These are phyloP conservation scores for Erethizon dorsatum DNA, from an alignment of 2,797 vertebrate genomes.

Conservation along the genomic window DNA sequence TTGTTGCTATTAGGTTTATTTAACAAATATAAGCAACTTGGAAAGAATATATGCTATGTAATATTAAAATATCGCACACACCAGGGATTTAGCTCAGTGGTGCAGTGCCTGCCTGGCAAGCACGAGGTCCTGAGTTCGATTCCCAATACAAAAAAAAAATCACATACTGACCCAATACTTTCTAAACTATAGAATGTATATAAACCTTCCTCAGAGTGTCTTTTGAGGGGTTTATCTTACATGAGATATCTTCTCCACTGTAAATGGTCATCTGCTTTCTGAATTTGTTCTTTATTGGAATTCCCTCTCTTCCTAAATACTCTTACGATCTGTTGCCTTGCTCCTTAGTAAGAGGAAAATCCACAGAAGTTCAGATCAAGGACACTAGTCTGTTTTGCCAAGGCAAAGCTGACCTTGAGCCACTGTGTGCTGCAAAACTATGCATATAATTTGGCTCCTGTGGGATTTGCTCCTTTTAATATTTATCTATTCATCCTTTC, in stretches of 20 bases:
- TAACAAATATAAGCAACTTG: constrained; percentile 16
- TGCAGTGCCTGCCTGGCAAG: too few species aligned
- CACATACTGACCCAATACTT: neutral
- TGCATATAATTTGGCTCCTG: neutral
- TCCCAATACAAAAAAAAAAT: too few species aligned
- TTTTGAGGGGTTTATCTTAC: constrained; percentile 7
- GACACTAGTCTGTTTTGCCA: neutral
- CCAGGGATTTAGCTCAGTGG: too few species aligned
- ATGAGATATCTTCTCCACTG: neutral
- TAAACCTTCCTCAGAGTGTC: neutral
- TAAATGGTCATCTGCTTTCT: neutral
- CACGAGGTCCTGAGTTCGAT: too few species aligned
- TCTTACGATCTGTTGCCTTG: neutral
- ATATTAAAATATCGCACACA: neutral
- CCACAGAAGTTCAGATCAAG: neutral
- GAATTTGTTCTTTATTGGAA: neutral
- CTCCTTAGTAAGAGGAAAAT: constrained; percentile 2
- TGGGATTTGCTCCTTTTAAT: neutral
- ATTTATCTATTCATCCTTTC: neutral
- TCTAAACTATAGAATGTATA: neutral
- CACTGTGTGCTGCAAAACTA: neutral
- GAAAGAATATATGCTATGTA: neutral
- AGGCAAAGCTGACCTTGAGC: neutral
- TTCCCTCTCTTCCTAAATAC: neutral
- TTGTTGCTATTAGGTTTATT: neutral